Evolutionary conservation across 2,888 invertebrate species (phyloP), one percentile per base, ranked within the genome.

Genomic region (Geotrupes spiniger): DNA sequence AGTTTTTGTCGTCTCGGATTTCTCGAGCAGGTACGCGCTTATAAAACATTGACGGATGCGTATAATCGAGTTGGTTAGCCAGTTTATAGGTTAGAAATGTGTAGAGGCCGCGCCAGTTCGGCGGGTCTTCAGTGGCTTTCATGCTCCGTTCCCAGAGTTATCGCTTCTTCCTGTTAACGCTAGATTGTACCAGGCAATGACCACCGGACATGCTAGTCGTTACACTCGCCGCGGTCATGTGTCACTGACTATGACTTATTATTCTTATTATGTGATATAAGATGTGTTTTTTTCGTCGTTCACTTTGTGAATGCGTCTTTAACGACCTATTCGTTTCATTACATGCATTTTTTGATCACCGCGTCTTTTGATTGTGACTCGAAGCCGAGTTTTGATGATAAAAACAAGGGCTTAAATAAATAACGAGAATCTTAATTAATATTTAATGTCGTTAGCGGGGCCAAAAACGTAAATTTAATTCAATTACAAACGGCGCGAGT

Each of bases 161-260:
- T 64, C 60, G 61, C 57, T 61, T 63, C 65, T 66, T 66, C 65
- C 66, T 66, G 66, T 64, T 62, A 62, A 60, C 62, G 62, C 61
- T 62, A 56, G 59, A 60, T 61, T 61, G 59, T 59, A 58, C 54
- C 62, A 64, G 65, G 58, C 67, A 64, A 62, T 66, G 67, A 66
- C 67, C 66, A 67, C 63, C 64, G 64, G 65, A 65, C 64, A 63
- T 59, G 56, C 53, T 61, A 62, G 62, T 63, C 59, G 59, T 61
- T 61, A 61, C 54, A 62, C 62, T 60, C 57, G 58, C 55, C 57
- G 53, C 57, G 59, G 60, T 63, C 62, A 61, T 60, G 62, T 62
- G 61, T 62, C 62, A 62, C 59, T 60, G 61, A 52, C 48, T 58
- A 58, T 58, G 43, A 47, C 55, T 62, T 62, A 57, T 59, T 60